Conservation (phyloP, 1,140 invertebrate genomes). For the Zaprionus davidi region DNA sequence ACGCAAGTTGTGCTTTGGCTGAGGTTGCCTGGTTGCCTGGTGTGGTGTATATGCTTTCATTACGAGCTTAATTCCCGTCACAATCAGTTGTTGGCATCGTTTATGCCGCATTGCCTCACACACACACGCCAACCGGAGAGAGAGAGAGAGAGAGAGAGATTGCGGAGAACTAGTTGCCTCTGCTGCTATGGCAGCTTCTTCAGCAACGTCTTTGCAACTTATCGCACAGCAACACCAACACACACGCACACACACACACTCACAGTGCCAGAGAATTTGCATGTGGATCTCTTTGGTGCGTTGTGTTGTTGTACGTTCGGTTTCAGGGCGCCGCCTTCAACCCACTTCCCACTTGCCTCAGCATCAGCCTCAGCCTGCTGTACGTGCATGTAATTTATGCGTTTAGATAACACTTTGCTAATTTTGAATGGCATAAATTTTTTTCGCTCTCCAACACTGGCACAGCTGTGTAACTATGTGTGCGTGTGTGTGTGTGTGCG, state of each 20-base stretch:
- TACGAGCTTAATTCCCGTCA: constrained; percentile 83
- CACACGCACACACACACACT: neutral
- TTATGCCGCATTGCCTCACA: constrained; percentile 76
- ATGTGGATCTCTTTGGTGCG: constrained; percentile 43
- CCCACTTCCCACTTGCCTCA: constrained; percentile 32
- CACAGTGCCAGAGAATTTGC: constrained; percentile 67
- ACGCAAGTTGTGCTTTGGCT: neutral
- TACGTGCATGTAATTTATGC: constrained; percentile 83
- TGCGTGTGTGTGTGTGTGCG: constrained; percentile 70
- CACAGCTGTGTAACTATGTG: constrained; percentile 74
- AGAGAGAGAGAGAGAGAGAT: neutral
- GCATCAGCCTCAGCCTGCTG: constrained; percentile 30
- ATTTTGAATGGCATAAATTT: constrained; percentile 83
- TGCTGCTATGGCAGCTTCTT: constrained; percentile 74
- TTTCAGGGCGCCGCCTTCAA: constrained; percentile 35
- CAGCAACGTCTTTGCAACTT: constrained; percentile 80
- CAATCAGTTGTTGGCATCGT: constrained; percentile 84
- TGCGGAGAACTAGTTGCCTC: constrained; percentile 59
- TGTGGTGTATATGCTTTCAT: constrained; percentile 75
- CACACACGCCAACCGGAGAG: constrained; percentile 9
- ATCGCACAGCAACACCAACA: constrained; percentile 43
- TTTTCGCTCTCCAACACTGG: constrained; percentile 47
- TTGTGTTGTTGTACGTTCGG: constrained; percentile 28
- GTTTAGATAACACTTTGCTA: constrained; percentile 83
- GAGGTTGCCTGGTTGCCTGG: constrained; percentile 26